phyloP scores from a whole-genome alignment of 2,797 vertebrate species.

The Centropyge bicolor region DNA sequence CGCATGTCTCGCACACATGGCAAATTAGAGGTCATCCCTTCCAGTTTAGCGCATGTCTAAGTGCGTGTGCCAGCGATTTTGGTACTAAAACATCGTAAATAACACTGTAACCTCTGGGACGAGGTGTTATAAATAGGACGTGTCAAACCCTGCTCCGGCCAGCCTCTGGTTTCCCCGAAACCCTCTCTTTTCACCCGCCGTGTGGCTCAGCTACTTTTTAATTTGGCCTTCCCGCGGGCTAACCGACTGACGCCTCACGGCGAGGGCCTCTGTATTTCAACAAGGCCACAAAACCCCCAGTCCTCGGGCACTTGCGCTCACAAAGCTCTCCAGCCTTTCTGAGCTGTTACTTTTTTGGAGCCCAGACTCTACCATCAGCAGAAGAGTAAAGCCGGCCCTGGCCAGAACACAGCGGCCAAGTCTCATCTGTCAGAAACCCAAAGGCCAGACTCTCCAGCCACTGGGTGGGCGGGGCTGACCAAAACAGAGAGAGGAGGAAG shows the following conservation, averaged over 20 bases:
- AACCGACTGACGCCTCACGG: slow-evolving; percentile 95
- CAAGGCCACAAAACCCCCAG: slow-evolving; percentile 92
- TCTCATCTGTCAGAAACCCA: slow-evolving; percentile 88
- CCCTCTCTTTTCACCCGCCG: slow-evolving; percentile 85
- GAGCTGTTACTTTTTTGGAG: slow-evolving; percentile 84
- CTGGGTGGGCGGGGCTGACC: slow-evolving; percentile 73
- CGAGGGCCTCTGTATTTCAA: slow-evolving; percentile 92
- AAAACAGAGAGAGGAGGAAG: slow-evolving; percentile 83
- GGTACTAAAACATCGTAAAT: slow-evolving; percentile 80
- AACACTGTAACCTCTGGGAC: slow-evolving; percentile 79
- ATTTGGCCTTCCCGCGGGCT: slow-evolving; percentile 90
- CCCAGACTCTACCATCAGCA: slow-evolving; percentile 88
- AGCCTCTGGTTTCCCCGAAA: slow-evolving; percentile 86
- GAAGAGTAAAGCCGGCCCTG: slow-evolving; percentile 75
- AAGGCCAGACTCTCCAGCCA: slow-evolving; percentile 75
- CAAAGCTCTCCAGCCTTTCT: slow-evolving; percentile 68
- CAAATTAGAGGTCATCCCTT: slow-evolving; percentile 84
- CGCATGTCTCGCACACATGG: slow-evolving; percentile 78
- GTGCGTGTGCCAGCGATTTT: slow-evolving; percentile 70
- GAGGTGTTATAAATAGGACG: slow-evolving; percentile 97
- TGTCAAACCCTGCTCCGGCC: slow-evolving; percentile 85
- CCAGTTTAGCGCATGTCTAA: slow-evolving; percentile 68
- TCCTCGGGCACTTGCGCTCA: slow-evolving; percentile 78
- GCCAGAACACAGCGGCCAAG: slow-evolving; percentile 85
- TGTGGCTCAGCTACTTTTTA: slow-evolving; percentile 90